Evolutionary conservation across 2,113 vertebrate species (phyloP).

Genomic region (Pteruthius melanotis): DNA sequence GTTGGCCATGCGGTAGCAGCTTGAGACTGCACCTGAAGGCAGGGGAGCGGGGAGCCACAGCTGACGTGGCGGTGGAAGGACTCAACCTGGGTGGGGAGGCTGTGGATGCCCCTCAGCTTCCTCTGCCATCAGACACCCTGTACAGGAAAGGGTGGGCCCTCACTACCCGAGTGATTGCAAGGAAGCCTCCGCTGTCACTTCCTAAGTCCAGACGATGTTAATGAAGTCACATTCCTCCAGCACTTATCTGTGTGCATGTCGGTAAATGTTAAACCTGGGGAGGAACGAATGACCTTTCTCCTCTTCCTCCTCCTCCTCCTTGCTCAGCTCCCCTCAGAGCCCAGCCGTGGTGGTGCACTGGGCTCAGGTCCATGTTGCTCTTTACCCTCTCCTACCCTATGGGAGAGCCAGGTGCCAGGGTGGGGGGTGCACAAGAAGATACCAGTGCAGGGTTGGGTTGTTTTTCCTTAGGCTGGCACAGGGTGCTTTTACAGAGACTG

Average conservation of each 20-base stretch:
- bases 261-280: background rate
- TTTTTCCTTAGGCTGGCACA: background rate
- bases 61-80: fast-evolving
- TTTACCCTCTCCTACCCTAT: background rate
- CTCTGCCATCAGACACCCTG: background rate
- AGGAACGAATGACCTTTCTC: background rate
- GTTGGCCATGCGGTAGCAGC: background rate
- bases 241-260: background rate
- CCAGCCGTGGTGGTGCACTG: background rate
- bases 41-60: fast-evolving
- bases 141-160: constrained; percentile 40
- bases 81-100: background rate
- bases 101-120: background rate
- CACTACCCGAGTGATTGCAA: background rate
- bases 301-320: background rate
- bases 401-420: background rate
- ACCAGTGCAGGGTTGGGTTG: background rate
- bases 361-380: background rate
- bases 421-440: background rate
- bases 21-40: background rate
- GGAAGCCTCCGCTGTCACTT: background rate
- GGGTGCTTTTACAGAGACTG: background rate
- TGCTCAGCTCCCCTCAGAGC: background rate
- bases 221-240: constrained; percentile 16
- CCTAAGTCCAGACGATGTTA: background rate